phyloP scores from a whole-genome alignment of 2,888 invertebrate species.

The Caenorhabditis plicata region DNA sequence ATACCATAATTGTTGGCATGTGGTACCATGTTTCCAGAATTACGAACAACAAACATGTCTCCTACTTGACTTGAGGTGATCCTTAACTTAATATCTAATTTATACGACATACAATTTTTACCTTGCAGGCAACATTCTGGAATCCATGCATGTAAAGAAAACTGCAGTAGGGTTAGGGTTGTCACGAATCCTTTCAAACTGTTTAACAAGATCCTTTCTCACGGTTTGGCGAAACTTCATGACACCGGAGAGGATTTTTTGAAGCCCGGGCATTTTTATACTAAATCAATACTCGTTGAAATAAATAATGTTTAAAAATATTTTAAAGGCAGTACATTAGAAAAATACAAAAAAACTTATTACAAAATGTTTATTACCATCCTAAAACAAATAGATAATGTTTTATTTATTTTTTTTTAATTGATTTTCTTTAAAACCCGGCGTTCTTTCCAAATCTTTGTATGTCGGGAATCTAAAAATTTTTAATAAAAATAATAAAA shows the following conservation, averaged over 20 bases:
- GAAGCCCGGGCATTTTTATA: constrained; percentile 45
- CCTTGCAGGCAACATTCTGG: constrained; percentile 90
- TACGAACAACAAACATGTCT: constrained; percentile 95
- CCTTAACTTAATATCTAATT: constrained; percentile 11
- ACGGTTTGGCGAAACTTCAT: constrained; percentile 59
- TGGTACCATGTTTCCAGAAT: constrained; percentile 92
- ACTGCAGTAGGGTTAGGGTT: constrained; percentile 93
- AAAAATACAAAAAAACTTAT: not conserved
- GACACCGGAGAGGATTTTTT: constrained; percentile 60
- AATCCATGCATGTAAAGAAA: constrained; percentile 97
- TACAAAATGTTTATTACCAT: constrained; percentile 2
- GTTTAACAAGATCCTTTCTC: constrained; percentile 72
- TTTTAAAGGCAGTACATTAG: not conserved
- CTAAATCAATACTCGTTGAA: not conserved
- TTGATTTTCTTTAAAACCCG: constrained; percentile 28
- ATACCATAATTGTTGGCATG: constrained; percentile 81
- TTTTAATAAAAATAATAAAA: not conserved
- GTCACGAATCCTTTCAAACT: constrained; percentile 85
- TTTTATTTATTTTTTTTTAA: constrained; percentile 1
- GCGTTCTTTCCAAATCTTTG: constrained; percentile 48
- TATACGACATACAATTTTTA: constrained; percentile 64
- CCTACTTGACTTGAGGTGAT: constrained; percentile 74
- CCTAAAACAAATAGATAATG: not conserved
- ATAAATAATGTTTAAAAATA: not conserved
- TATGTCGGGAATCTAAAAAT: constrained; percentile 46